phyloP scores from a whole-genome alignment of 2,888 invertebrate species.

The Dolichopus griseipennis region DNA sequence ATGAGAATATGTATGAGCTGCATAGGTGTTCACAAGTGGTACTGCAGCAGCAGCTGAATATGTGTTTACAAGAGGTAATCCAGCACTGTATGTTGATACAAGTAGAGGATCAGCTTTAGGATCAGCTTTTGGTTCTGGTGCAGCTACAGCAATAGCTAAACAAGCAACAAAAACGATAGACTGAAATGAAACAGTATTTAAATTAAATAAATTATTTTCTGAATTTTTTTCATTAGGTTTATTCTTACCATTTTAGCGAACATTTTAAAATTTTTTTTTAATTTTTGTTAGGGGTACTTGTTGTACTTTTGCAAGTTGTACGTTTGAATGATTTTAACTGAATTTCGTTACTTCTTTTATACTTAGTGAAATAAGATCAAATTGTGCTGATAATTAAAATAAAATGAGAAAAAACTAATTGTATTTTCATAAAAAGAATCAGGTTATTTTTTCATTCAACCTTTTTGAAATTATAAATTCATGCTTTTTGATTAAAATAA shows the following conservation, averaged over 20 bases:
- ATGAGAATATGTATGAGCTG: not conserved
- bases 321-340: too few relatives aligned
- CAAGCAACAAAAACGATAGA: not conserved
- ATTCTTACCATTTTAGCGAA: not conserved
- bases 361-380: not conserved
- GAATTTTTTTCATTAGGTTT: not conserved
- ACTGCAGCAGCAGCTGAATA: too few relatives aligned
- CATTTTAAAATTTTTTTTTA: not conserved
- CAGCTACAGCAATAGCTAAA: not conserved
- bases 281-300: not conserved
- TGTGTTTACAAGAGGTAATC: not conserved
- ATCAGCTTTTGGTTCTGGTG: conserved; percentile 4
- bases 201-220: not conserved
- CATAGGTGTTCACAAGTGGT: not conserved
- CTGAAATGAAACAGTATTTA: not conserved
- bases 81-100: not conserved
- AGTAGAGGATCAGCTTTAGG: not conserved
- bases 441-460: too few relatives aligned
- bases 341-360: not conserved
- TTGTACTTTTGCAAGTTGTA: not conserved
- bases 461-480: too few relatives aligned
- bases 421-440: too few relatives aligned
- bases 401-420: not conserved
- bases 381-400: not conserved
- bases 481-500: too few relatives aligned